Evolutionary conservation across 2,113 vertebrate species (phyloP).

Genomic region (Cyrtonyx montezumae): DNA sequence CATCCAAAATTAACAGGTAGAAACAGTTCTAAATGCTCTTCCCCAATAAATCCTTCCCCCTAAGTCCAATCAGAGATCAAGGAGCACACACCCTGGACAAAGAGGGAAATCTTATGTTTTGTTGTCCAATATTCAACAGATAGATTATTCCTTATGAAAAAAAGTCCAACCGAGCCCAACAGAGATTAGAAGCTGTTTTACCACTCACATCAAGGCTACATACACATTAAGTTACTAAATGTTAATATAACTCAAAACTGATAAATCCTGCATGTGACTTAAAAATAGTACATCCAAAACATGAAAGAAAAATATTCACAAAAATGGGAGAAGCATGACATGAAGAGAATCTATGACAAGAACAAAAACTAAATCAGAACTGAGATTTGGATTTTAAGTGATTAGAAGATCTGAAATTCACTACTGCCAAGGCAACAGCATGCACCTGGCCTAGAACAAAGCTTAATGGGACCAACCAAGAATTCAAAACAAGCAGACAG

Average conservation of each 20-base stretch:
- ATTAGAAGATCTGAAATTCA: too few relatives aligned
- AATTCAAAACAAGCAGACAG: not conserved
- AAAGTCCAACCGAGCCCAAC: too few relatives aligned
- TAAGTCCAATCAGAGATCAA: not conserved
- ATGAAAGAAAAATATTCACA: not conserved
- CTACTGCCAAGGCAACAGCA: not conserved
- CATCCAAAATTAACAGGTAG: not conserved
- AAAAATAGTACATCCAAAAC: not conserved
- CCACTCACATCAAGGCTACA: not conserved
- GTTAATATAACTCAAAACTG: not conserved
- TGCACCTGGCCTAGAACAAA: not conserved
- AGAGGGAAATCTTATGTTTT: not conserved
- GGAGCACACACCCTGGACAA: not conserved
- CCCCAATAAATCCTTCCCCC: not conserved
- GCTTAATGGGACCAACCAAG: not conserved
- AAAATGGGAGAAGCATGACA: not conserved
- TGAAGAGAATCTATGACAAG: not conserved
- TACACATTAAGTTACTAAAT: not conserved
- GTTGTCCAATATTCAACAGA: too few relatives aligned
- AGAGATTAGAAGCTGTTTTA: not conserved
- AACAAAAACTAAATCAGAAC: not conserved
- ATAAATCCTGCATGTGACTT: not conserved
- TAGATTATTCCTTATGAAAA: not conserved
- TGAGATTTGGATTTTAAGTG: not conserved
- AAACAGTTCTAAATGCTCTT: not conserved